A percentile compares a stretch with the other conserved stretches of the same genome.
These are phyloP conservation scores for Sylvilagus floridanus DNA, from an alignment of 2,797 vertebrate genomes.

Conservation along the genomic window DNA sequence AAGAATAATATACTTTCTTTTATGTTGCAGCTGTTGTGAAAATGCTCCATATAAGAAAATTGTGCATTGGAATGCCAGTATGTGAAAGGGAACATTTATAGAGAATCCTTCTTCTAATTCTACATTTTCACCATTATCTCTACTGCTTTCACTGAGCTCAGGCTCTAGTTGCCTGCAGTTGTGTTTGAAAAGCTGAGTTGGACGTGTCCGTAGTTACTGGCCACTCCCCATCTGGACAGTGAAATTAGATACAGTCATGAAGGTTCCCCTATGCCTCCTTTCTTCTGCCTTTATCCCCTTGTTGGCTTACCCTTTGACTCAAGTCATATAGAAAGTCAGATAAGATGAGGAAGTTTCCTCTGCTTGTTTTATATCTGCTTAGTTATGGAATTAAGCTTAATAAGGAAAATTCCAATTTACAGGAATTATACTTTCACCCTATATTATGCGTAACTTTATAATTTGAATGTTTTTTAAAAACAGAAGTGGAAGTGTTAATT, in stretches of 20 bases:
- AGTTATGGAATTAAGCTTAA: slow-evolving; percentile 14
- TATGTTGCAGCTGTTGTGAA: not conserved
- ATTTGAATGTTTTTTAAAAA: not conserved
- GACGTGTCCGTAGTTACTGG: not conserved
- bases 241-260: not conserved
- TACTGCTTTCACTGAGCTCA: not conserved
- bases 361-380: slow-evolving; percentile 42
- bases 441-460: not conserved
- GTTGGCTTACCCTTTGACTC: not conserved
- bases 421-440: not conserved
- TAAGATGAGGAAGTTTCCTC: not conserved
- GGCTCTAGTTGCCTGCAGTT: slow-evolving; percentile 4
- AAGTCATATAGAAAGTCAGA: not conserved
- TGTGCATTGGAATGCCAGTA: not conserved
- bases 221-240: not conserved
- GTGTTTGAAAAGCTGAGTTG: not conserved
- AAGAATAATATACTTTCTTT: not conserved
- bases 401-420: not conserved
- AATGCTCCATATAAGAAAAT: slow-evolving; percentile 43
- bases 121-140: slow-evolving; percentile 1
- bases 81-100: not conserved
- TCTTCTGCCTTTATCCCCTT: not conserved
- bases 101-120: not conserved
- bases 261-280: too few relatives aligned
- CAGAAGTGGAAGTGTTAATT: not conserved